A percentile compares a stretch with the other conserved stretches of the same genome.
Conservation (phyloP, 1,140 invertebrate genomes). For the Acyrthosiphon pisum region DNA sequence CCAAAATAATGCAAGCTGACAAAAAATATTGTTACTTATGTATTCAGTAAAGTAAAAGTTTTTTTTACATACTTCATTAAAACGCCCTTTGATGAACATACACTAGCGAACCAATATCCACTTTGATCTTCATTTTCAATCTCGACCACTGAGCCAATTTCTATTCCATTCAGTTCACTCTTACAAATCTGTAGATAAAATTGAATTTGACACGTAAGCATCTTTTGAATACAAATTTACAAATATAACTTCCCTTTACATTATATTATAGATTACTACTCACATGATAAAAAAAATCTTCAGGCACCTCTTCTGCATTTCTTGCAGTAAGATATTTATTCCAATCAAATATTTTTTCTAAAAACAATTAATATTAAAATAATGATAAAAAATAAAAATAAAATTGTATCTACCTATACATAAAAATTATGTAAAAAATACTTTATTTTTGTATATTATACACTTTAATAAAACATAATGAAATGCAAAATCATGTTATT, state of each 20-base stretch:
- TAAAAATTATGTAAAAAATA: background rate
- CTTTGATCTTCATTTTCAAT: conserved; percentile 47
- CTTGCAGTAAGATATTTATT: conserved; percentile 25
- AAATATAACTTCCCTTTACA: background rate
- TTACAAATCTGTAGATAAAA: conserved; percentile 20
- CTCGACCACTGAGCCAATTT: conserved; percentile 22
- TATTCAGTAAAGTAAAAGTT: background rate
- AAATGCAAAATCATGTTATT: too few relatives aligned
- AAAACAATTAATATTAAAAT: background rate
- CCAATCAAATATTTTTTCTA: conserved; percentile 38
- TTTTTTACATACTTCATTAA: conserved; percentile 31
- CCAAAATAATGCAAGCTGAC: conserved; percentile 48
- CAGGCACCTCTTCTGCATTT: conserved; percentile 32
- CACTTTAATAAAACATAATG: too few relatives aligned
- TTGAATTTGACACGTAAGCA: background rate
- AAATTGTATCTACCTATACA: background rate
- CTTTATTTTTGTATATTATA: too few relatives aligned
- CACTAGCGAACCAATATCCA: conserved; percentile 46
- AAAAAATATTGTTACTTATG: background rate
- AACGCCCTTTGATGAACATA: conserved; percentile 11
- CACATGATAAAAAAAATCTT: conserved; percentile 52
- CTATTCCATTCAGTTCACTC: conserved; percentile 53
- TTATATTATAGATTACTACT: background rate
- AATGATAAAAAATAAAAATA: background rate
- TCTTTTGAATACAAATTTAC: background rate